Conservation (phyloP, 2,113 vertebrate species). For the Maccullochella peelii region DNA sequence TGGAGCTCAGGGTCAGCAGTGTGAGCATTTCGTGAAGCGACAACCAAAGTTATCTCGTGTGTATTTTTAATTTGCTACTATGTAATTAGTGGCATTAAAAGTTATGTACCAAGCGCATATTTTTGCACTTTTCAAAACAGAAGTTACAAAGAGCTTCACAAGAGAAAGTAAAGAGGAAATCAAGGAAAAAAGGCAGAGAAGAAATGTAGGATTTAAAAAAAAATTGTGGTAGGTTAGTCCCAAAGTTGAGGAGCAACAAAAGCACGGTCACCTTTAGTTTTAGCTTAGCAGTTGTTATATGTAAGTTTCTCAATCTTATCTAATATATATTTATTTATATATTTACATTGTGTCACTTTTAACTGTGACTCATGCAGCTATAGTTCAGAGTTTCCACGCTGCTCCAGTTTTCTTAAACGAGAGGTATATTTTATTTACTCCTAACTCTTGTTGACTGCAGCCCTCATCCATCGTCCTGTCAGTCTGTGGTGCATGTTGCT, state of each 20-base stretch:
- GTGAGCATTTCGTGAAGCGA: neutral
- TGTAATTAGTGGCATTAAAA: conserved; percentile 1
- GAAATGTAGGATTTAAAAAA: neutral
- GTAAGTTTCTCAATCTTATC: too few species aligned
- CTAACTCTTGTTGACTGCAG: conserved; percentile 59
- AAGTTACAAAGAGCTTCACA: neutral
- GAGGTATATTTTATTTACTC: conserved; percentile 58
- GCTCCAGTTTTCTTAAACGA: neutral
- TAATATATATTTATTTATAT: neutral
- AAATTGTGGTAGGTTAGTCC: neutral
- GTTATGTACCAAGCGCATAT: neutral
- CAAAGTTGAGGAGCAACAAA: neutral
- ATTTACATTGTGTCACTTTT: neutral
- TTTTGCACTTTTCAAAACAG: conserved; percentile 3
- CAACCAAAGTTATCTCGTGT: neutral
- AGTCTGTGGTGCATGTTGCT: conserved; percentile 60
- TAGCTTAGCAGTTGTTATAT: neutral
- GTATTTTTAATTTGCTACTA: neutral
- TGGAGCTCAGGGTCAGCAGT: neutral
- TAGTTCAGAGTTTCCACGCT: neutral
- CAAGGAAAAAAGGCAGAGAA: too few species aligned
- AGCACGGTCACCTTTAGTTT: neutral
- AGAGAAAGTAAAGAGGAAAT: neutral
- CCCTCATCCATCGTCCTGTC: conserved; percentile 51
- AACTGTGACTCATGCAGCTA: neutral